phyloP scores from a whole-genome alignment of 2,888 invertebrate genomes.

The Eupithecia pulchellata region DNA sequence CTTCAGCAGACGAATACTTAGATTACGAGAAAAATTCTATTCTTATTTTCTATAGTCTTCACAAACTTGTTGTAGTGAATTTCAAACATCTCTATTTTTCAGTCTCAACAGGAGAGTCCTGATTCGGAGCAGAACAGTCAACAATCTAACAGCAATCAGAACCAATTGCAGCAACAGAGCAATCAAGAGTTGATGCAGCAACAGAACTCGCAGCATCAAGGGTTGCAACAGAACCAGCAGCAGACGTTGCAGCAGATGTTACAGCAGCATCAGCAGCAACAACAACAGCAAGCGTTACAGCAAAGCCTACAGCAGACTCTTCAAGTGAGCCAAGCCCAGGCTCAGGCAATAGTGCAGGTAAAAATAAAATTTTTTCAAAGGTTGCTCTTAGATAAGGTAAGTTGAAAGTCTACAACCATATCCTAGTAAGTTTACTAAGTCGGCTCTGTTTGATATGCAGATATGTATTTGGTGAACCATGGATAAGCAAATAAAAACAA shows the following conservation, averaged over 20 bases:
- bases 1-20: too few relatives aligned
- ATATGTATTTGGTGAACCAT: too few relatives aligned
- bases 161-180: constrained; percentile 75
- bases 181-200: constrained; percentile 76
- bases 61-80: constrained; percentile 2
- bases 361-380: neutral
- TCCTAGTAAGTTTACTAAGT: too few relatives aligned
- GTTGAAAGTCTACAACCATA: too few relatives aligned
- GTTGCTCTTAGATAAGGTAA: too few relatives aligned
- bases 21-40: neutral
- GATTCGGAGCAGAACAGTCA: constrained; percentile 78
- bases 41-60: neutral
- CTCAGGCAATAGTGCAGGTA: constrained; percentile 73
- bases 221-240: constrained; percentile 60
- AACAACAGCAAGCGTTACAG: constrained; percentile 59
- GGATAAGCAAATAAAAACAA: too few relatives aligned
- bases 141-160: constrained; percentile 79
- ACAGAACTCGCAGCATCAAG: constrained; percentile 79
- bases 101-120: constrained; percentile 82
- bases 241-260: constrained; percentile 61
- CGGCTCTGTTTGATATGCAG: too few relatives aligned
- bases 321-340: constrained; percentile 79
- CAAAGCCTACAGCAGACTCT: constrained; percentile 62
- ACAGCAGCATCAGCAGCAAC: constrained; percentile 67
- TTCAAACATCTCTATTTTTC: constrained; percentile 55